Percentiles rank a stretch among this genome's conserved stretches.
Conservation (phyloP, 2,113 vertebrate genomes). For the Callospermophilus lateralis region DNA sequence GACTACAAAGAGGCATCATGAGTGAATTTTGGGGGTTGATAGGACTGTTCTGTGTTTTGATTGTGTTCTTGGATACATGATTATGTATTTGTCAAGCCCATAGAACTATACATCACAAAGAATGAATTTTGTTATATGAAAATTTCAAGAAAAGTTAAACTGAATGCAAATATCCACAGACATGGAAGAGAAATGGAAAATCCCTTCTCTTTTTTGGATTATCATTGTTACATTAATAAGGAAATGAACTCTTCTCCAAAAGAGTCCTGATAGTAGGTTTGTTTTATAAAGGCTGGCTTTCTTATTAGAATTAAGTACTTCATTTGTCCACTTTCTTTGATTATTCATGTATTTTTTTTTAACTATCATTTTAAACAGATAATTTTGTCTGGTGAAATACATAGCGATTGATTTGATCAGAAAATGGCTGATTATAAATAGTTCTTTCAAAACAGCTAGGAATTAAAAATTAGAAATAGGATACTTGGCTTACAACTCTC, state of each 20-base stretch:
- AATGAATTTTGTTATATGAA: conserved; percentile 32
- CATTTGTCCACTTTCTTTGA: conserved; percentile 39
- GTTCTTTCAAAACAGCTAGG: conserved; percentile 9
- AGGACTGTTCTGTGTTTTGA: not conserved
- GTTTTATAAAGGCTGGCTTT: conserved; percentile 22
- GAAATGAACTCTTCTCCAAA: conserved; percentile 36
- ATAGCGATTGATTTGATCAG: conserved; percentile 36
- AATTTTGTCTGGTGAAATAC: conserved; percentile 35
- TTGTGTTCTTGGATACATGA: not conserved
- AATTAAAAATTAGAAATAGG: conserved; percentile 57
- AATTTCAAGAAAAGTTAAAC: conserved; percentile 14
- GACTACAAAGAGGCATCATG: not conserved
- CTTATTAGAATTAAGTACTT: not conserved
- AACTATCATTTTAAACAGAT: conserved; percentile 33
- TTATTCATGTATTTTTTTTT: conserved; percentile 45
- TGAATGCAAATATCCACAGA: not conserved
- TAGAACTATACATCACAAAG: conserved; percentile 40
- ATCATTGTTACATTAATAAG: not conserved
- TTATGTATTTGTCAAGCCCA: not conserved
- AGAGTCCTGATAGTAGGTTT: not conserved
- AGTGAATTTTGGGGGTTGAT: not conserved
- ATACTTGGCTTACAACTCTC: not conserved
- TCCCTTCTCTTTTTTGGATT: conserved; percentile 5
- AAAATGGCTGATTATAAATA: conserved; percentile 45
- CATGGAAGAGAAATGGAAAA: conserved; percentile 21